Conservation (phyloP, 2,113 vertebrate species). For the Poicephalus gulielmi region DNA sequence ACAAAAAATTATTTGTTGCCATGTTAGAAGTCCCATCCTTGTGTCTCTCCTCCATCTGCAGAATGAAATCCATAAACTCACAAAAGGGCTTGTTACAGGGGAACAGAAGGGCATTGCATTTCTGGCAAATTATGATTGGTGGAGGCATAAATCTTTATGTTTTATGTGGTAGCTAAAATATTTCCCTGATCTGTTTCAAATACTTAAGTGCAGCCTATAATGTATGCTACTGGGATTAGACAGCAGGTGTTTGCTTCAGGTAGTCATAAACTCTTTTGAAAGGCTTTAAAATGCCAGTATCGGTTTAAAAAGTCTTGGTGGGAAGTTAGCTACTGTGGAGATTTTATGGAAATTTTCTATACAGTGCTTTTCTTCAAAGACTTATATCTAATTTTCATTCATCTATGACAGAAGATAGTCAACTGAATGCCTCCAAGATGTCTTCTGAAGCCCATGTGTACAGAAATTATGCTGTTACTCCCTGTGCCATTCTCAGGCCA, state of each 20-base stretch:
- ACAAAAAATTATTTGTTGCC: background rate
- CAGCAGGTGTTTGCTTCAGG: constrained; percentile 38
- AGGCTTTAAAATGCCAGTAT: constrained; percentile 7
- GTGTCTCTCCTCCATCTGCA: background rate
- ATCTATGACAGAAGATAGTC: background rate
- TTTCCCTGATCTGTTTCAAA: constrained; percentile 13
- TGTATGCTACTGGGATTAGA: background rate
- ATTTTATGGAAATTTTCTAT: constrained; percentile 10
- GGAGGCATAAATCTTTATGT: background rate
- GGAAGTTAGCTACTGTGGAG: background rate
- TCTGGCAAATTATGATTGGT: background rate
- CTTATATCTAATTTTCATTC: background rate
- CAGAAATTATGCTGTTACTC: background rate
- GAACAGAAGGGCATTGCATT: background rate
- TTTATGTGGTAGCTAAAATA: background rate
- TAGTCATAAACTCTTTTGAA: constrained; percentile 3
- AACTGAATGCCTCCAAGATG: background rate
- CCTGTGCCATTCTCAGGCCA: background rate
- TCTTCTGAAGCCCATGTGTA: background rate
- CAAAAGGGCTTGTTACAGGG: background rate
- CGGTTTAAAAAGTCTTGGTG: background rate
- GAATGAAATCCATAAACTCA: background rate
- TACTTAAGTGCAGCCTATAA: background rate
- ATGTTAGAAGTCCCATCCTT: background rate
- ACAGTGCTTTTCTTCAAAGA: background rate